Conservation (phyloP, 2,113 vertebrate species). For the Pyxicephalus adspersus region DNA sequence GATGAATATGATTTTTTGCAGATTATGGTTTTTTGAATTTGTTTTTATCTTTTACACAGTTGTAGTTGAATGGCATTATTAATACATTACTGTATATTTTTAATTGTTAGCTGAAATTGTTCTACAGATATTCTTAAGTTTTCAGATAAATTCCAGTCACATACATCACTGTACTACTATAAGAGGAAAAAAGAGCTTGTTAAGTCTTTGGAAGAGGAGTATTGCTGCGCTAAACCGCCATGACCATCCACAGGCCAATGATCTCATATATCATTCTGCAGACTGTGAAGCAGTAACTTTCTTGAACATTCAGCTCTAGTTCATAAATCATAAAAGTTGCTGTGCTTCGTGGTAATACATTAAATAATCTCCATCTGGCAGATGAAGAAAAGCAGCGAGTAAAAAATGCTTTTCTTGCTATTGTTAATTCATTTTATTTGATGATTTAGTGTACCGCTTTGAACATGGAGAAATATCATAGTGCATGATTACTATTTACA, state of each 20-base stretch:
- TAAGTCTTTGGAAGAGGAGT: slow-evolving; percentile 15
- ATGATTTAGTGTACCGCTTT: not conserved
- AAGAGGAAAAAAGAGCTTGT: slow-evolving; percentile 13
- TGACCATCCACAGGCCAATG: not conserved
- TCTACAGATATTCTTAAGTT: not conserved
- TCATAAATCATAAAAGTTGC: slow-evolving; percentile 46
- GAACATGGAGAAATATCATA: no score
- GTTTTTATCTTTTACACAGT: no score
- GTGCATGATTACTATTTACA: no score
- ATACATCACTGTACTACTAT: not conserved
- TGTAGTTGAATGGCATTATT: no score
- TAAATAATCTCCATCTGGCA: not conserved
- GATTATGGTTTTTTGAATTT: no score
- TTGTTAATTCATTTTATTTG: slow-evolving; percentile 2
- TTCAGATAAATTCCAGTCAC: not conserved
- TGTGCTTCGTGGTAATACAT: slow-evolving; percentile 7
- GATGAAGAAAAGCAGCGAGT: not conserved
- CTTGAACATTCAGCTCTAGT: slow-evolving; percentile 19
- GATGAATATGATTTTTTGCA: no score
- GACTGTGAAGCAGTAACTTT: not conserved
- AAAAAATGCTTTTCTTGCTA: slow-evolving; percentile 12
- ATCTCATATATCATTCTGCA: slow-evolving; percentile 29
- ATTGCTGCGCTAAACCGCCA: not conserved
- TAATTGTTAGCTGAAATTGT: no score
- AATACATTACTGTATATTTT: no score